Evolutionary conservation across 2,888 invertebrate species (phyloP).

Genomic region (Slavum lentiscoides): DNA sequence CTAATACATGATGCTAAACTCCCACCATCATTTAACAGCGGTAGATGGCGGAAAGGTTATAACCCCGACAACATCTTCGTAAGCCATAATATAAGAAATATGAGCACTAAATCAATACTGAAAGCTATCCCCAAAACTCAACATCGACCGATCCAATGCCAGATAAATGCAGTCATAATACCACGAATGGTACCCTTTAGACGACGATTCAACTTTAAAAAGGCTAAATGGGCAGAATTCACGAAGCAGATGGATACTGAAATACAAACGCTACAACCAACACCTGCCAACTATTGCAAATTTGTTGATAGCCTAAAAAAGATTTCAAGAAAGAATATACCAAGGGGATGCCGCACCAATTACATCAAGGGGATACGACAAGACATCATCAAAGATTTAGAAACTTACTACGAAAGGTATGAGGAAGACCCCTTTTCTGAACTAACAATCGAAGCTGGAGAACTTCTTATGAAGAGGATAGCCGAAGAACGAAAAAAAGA

Average conservation of each 20-base stretch:
- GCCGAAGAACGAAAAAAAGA: conserved; percentile 11
- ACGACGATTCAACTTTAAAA: conserved; percentile 33
- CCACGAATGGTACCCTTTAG: too few species aligned
- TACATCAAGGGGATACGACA: conserved; percentile 1
- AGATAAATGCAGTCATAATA: too few species aligned
- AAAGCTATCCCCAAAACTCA: too few species aligned
- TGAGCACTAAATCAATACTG: too few species aligned
- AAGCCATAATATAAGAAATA: too few species aligned
- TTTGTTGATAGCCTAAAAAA: conserved; percentile 17
- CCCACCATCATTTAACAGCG: too few species aligned
- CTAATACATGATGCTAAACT: too few species aligned
- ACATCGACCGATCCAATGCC: too few species aligned
- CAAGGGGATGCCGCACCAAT: too few species aligned
- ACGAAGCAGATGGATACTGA: conserved; percentile 9
- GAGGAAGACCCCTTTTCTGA: conserved; percentile 8
- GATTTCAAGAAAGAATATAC: too few species aligned
- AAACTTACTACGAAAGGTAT: conserved; percentile 5
- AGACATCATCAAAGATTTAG: not conserved
- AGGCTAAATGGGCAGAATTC: conserved; percentile 25
- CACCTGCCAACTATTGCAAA: conserved; percentile 8
- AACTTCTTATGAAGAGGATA: conserved; percentile 4
- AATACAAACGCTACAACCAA: conserved; percentile 35
- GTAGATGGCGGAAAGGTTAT: too few species aligned
- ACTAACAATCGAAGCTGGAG: conserved; percentile 13
- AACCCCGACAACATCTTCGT: too few species aligned